phyloP scores from a whole-genome alignment of 2,113 vertebrate genomes.

The Apaloderma vittatum region DNA sequence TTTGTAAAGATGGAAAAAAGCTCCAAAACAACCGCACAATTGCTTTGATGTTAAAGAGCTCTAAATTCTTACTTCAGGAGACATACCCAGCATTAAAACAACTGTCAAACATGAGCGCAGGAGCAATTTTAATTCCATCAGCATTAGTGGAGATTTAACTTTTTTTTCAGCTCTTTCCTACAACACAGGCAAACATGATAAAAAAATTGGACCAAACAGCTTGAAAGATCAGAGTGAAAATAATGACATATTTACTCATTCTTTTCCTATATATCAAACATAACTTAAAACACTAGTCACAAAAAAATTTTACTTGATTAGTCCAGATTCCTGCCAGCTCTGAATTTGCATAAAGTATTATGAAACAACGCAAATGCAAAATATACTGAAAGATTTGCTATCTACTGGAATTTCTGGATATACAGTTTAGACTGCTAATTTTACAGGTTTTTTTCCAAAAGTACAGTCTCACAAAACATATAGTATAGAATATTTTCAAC shows the following conservation, averaged over 20 bases:
- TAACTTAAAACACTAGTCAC: neutral
- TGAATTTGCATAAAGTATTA: neutral
- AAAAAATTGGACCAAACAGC: neutral
- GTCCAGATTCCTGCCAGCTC: neutral
- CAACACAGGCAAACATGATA: neutral
- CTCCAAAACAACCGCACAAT: neutral
- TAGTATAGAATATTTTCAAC: neutral
- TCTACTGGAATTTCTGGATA: neutral
- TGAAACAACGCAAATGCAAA: neutral
- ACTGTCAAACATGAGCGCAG: neutral
- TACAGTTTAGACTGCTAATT: neutral
- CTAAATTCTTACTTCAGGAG: conserved; percentile 10
- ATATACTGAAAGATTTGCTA: neutral
- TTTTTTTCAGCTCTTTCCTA: neutral
- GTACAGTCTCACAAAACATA: neutral
- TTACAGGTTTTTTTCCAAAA: neutral
- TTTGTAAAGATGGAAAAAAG: neutral
- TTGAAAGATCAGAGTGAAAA: neutral
- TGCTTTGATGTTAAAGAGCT: neutral
- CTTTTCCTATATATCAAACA: neutral
- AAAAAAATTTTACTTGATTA: neutral
- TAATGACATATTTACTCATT: neutral
- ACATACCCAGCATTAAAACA: conserved; percentile 8
- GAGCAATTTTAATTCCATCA: neutral
- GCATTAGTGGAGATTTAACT: neutral